phyloP scores from a whole-genome alignment of 2,113 vertebrate species.

The Sphyrna mokarran region DNA sequence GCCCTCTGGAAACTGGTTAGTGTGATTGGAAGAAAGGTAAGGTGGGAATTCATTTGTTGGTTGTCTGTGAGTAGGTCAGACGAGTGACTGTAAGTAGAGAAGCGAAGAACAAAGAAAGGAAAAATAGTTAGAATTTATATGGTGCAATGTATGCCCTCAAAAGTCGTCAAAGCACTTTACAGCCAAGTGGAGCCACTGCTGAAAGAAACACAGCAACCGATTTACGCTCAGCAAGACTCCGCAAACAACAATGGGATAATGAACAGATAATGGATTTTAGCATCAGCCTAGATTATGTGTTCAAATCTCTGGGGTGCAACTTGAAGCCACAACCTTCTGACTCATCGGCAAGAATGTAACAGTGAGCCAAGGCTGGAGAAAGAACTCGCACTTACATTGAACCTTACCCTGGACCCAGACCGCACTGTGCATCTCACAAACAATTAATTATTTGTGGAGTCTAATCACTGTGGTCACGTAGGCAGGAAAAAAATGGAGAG shows the following conservation, averaged over 20 bases:
- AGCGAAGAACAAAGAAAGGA: neutral
- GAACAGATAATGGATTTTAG: neutral
- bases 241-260: neutral
- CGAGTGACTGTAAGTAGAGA: neutral
- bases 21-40: too few relatives aligned
- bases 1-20: neutral
- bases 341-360: neutral
- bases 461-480: neutral
- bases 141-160: too few relatives aligned
- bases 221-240: neutral
- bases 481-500: neutral
- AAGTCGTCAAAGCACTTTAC: too few relatives aligned
- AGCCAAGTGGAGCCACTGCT: too few relatives aligned
- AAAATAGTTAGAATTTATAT: too few relatives aligned
- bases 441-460: neutral
- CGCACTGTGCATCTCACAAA: neutral
- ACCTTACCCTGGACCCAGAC: neutral
- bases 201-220: neutral
- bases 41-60: neutral
- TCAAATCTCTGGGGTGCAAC: neutral
- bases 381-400: neutral
- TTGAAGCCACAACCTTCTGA: neutral
- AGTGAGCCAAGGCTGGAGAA: neutral
- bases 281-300: neutral
- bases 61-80: neutral